Percentiles rank a stretch among this genome's conserved stretches.
phyloP scores from a whole-genome alignment of 2,888 invertebrate genomes.

The Parnassius glacialis region DNA sequence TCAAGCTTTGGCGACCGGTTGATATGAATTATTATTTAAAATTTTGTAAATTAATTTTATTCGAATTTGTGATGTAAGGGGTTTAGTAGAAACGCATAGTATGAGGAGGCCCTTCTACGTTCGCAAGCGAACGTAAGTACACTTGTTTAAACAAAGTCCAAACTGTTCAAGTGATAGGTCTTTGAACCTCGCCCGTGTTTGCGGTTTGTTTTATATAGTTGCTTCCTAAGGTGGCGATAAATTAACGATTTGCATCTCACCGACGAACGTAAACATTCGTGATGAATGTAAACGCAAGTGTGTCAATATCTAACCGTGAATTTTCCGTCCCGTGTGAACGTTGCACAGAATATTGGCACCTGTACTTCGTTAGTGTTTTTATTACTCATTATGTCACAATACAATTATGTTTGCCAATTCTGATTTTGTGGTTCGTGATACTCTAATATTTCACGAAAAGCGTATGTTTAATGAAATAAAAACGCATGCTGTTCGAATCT shows the following conservation, averaged over 20 bases:
- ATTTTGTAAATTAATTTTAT: not conserved
- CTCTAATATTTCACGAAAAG: no score
- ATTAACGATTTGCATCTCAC: constrained; percentile 77
- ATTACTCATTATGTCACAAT: no score
- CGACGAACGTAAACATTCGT: constrained; percentile 62
- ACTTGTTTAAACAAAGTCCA: constrained; percentile 72
- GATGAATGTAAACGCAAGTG: constrained; percentile 62
- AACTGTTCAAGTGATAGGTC: constrained; percentile 72
- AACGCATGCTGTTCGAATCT: no score
- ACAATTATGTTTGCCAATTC: no score
- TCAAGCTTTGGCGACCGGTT: no score
- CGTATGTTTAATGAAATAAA: no score
- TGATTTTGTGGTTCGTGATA: no score
- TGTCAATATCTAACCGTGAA: constrained; percentile 56
- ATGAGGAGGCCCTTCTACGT: constrained; percentile 45
- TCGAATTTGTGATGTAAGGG: not conserved
- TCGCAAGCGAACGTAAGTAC: constrained; percentile 51
- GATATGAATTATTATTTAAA: no score
- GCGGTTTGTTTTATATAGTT: constrained; percentile 74
- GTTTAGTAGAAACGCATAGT: constrained; percentile 8
- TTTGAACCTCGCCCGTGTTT: constrained; percentile 72
- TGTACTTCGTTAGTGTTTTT: not conserved
- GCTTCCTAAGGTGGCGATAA: constrained; percentile 73
- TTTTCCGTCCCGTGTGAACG: constrained; percentile 38
- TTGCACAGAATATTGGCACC: constrained; percentile 26